Conservation (phyloP, 2,888 invertebrate species). For the Molanna angustata region DNA sequence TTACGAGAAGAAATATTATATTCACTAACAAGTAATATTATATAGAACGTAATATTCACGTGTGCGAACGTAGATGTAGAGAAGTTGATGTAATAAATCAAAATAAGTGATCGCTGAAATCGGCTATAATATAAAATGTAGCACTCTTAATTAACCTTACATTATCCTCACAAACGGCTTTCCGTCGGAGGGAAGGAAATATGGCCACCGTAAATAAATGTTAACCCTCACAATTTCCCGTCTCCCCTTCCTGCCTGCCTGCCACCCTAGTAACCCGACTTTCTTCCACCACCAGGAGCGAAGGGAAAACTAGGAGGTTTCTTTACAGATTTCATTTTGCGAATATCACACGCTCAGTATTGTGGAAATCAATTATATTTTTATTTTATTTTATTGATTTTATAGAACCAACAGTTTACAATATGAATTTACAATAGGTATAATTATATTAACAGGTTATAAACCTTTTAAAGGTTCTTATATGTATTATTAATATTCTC, state of each 20-base stretch:
- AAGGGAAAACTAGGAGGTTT: conserved; percentile 1
- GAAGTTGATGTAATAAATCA: conserved; percentile 23
- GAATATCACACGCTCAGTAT: conserved; percentile 26
- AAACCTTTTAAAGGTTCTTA: too few relatives aligned
- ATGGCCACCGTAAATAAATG: conserved; percentile 32
- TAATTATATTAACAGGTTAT: too few relatives aligned
- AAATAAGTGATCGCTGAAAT: conserved; percentile 16
- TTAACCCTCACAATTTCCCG: conserved; percentile 27
- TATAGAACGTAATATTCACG: too few relatives aligned
- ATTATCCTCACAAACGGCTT: conserved; percentile 32
- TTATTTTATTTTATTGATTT: too few relatives aligned
- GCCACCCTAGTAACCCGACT: conserved; percentile 5
- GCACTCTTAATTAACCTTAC: conserved; percentile 31
- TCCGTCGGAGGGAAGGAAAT: conserved; percentile 27
- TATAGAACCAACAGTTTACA: too few relatives aligned
- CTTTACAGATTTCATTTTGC: conserved; percentile 25
- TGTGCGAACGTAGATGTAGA: too few relatives aligned
- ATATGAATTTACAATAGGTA: too few relatives aligned
- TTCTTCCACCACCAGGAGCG: too few relatives aligned
- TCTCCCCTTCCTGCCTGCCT: conserved; percentile 12
- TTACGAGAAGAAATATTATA: too few relatives aligned
- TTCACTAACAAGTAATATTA: too few relatives aligned
- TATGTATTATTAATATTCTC: too few relatives aligned
- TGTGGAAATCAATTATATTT: conserved; percentile 17
- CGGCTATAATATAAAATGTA: conserved; percentile 19